A percentile compares a stretch with the other conserved stretches of the same genome.
These are phyloP conservation scores for Mythimna vitellina DNA, from an alignment of 2,888 invertebrate genomes.

Conservation along the genomic window DNA sequence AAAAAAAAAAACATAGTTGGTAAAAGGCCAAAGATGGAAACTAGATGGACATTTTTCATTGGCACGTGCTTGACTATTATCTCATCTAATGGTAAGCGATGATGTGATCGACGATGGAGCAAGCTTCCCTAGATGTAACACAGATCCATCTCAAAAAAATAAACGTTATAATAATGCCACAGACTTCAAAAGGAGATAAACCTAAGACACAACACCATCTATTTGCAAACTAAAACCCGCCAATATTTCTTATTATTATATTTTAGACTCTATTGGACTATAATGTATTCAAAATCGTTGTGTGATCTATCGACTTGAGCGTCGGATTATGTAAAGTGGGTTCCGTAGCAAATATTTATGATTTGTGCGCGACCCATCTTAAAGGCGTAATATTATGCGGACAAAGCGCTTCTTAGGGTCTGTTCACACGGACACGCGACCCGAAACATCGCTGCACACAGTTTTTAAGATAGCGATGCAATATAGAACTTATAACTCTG, in stretches of 20 bases:
- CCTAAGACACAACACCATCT: constrained; percentile 2
- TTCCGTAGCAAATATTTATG: constrained; percentile 66
- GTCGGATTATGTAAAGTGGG: constrained; percentile 65
- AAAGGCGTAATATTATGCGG: constrained; percentile 50
- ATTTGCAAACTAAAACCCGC: constrained; percentile 29
- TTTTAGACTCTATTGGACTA: constrained; percentile 46
- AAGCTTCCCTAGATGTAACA: too few species aligned
- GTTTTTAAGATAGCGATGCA: not conserved
- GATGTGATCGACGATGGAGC: too few species aligned
- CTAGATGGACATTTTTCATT: too few species aligned
- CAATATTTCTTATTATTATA: constrained; percentile 49
- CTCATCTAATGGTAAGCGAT: too few species aligned
- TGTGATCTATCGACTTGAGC: constrained; percentile 64
- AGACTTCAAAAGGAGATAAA: not conserved
- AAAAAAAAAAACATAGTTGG: not conserved
- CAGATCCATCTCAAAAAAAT: too few species aligned
- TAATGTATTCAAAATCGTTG: constrained; percentile 63
- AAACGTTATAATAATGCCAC: not conserved
- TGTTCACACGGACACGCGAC: not conserved
- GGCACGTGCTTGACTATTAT: too few species aligned
- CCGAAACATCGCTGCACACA: not conserved
- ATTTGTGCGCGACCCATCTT: constrained; percentile 55
- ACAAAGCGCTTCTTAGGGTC: constrained; percentile 28
- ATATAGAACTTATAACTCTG: too few species aligned
- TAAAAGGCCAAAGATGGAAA: too few species aligned